Base-by-base conservation (phyloP, 2,113 vertebrate genomes). In the Meleagris gallopavo region DNA sequence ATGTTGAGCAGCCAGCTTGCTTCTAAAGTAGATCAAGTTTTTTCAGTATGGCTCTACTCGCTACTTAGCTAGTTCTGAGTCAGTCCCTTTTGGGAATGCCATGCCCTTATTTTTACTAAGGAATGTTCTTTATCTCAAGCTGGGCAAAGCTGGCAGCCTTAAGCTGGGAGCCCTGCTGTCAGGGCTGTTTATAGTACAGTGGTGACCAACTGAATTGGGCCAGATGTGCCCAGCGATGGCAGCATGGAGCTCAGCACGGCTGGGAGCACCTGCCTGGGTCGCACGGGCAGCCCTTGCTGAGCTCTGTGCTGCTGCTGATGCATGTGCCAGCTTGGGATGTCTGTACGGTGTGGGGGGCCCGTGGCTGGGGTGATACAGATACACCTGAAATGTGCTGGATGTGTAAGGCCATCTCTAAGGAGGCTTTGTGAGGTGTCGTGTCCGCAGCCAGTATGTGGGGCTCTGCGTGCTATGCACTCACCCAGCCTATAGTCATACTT, bases 251-350 rank as follows among this genome's bases (percentile, higher is more conserved):
- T 66, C 36, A 30, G 72, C 3, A 3, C 19, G 61, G 11, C 57
- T 64, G 60, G 69, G 64, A 27, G 32, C 32, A 17, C 9, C 55
- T 77, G 10, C 10, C 6, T 55, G 83, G 36, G 34, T 22, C 81
- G 38, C 46, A 32, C 0, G 16, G 50, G 5, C 2, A 25, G 38
- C 43, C 29, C 34, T 58, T 29, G 2, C 18, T 21, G 34, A 71
- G 24, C 1, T 18, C 14, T 1, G 1, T 29, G 17, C 11, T 67
- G 77, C 40, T 58, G 2, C 41, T 20, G 52, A 7, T 9, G 32
- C 4, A 10, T 29, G 14, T 29, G 29, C 46, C 76, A 80, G 58
- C 45, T 36, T 30, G 9, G 80, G 12, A 2, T 4, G 38, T 9
- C 58, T 30, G 1, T 78, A 83, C 46, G 34, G 3, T 2, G 1